Base-by-base conservation (phyloP, 2,797 vertebrate genomes). In the Aldrovandia affinis region DNA sequence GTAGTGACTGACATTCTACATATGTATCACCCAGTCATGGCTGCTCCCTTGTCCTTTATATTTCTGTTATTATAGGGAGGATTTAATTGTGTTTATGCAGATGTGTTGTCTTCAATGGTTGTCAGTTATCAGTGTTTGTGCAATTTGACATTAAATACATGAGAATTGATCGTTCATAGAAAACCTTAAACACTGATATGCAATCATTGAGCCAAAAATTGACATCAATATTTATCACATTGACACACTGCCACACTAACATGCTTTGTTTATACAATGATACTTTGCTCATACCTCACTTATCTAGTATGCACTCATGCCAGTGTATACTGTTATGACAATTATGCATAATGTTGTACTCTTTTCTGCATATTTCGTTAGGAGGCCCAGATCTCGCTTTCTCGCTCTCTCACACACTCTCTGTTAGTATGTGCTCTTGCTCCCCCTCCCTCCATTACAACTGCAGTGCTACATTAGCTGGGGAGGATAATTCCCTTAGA, bases 381-480 rank as follows among this genome's bases (percentile, higher is more conserved):
- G 55, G 50, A 63, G 52, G 73, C 52, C 57, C 47, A 33, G 39
- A 77, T 78, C 44, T 78, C 78, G 33, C 33, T 30, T 65, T 82
- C 79, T 63, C 80, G 82, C 44, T 68, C 63, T 42, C 55, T 57
- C 52, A 15, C 52, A 63, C 86, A 87, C 85, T 77, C 83, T 83
- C 81, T 85, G 83, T 86, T 84, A 88, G 82, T 88, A 81, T 88
- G 84, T 50, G 50, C 87, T 86, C 84, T 84, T 88, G 86, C 80
- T 80, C 83, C 81, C 86, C 80, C 89, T 83, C 85, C 87, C 87
- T 87, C 86, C 86, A 86, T 73, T 65, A 86, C 70, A 83, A 36
- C 93, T 88, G 91, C 89, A 93, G 68, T 89, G 89, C 87, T 85
- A 88, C 90, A 90, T 36, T 68, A 86, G 77, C 81, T 86, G 83